These are phyloP conservation scores for Standfussiana lucernea DNA, from an alignment of 2,888 invertebrate genomes.

Conservation along the genomic window DNA sequence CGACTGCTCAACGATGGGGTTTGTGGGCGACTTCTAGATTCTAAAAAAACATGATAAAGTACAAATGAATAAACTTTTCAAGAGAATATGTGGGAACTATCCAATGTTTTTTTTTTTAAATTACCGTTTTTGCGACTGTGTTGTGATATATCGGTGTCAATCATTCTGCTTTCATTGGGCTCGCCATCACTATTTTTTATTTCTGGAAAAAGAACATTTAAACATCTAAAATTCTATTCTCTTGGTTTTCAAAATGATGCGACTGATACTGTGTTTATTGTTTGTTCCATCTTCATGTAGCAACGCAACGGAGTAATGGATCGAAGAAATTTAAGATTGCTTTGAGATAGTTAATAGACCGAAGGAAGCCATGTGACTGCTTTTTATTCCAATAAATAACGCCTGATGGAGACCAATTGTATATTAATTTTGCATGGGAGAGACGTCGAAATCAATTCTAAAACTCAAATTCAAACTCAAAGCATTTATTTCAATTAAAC, in stretches of 20 bases:
- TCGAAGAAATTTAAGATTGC: background rate
- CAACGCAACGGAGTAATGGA: background rate
- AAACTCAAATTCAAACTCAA: background rate
- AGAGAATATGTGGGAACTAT: too few species aligned
- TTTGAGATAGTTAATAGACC: background rate
- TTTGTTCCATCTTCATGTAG: background rate
- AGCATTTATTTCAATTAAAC: background rate
- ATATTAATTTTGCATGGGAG: background rate
- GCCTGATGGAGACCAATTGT: background rate
- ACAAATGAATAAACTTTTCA: background rate
- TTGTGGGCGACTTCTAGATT: slow-evolving; percentile 65
- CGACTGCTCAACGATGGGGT: slow-evolving; percentile 74
- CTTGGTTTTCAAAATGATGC: background rate
- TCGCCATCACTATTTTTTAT: slow-evolving; percentile 55
- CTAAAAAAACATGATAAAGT: slow-evolving; percentile 57
- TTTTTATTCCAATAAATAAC: background rate
- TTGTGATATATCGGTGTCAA: slow-evolving; percentile 41
- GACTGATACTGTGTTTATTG: background rate
- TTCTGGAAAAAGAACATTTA: slow-evolving; percentile 35
- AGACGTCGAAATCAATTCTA: background rate
- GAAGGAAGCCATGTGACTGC: background rate
- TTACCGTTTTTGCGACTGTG: slow-evolving; percentile 47
- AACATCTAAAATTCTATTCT: background rate
- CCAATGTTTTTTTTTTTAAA: background rate
- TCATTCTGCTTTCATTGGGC: slow-evolving; percentile 36